phyloP scores from a whole-genome alignment of 2,888 invertebrate species.

The Nemapogon koenigi region DNA sequence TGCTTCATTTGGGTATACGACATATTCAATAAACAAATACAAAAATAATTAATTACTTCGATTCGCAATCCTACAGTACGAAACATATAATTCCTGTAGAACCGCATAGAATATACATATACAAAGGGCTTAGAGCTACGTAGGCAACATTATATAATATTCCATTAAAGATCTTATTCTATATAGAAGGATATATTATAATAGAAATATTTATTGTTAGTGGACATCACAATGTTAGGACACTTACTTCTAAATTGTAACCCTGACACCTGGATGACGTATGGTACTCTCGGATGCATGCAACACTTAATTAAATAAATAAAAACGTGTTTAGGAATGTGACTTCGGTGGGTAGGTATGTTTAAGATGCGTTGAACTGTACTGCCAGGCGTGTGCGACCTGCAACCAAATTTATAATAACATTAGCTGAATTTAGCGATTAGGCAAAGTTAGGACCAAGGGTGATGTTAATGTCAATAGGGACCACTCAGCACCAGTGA shows the following conservation, averaged over 20 bases:
- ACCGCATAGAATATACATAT: neutral
- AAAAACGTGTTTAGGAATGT: conserved; percentile 32
- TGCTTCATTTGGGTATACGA: too few species aligned
- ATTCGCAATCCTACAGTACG: neutral
- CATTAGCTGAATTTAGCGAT: too few species aligned
- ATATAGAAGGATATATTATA: too few species aligned
- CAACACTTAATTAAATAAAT: neutral
- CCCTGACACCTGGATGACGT: conserved; percentile 4
- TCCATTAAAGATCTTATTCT: conserved; percentile 60
- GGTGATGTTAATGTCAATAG: too few species aligned
- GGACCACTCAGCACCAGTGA: too few species aligned
- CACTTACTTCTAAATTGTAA: conserved; percentile 29
- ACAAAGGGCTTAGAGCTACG: conserved; percentile 14
- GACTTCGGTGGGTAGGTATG: conserved; percentile 27
- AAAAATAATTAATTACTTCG: too few species aligned
- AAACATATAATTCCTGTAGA: neutral
- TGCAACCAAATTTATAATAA: too few species aligned
- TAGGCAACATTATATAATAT: conserved; percentile 58
- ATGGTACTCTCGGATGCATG: neutral
- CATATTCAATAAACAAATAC: too few species aligned
- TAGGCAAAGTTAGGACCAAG: too few species aligned
- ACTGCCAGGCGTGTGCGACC: conserved; percentile 56
- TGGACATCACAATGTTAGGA: conserved; percentile 60
- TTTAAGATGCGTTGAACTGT: conserved; percentile 45
- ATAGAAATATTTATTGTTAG: conserved; percentile 61